phyloP scores from a whole-genome alignment of 2,888 invertebrate species.

The Ceraclea dissimilis region DNA sequence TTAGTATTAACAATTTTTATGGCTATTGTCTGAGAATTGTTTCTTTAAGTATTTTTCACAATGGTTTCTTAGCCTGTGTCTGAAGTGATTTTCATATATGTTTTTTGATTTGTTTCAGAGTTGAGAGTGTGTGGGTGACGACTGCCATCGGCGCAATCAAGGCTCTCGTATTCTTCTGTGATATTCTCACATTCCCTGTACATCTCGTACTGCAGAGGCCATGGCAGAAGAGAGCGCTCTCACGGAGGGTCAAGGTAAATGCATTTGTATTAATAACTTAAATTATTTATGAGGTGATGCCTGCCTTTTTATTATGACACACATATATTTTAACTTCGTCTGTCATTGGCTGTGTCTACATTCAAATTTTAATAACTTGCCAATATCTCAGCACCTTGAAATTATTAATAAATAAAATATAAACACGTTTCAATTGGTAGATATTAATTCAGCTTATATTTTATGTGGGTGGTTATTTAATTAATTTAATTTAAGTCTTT shows the following conservation, averaged over 20 bases:
- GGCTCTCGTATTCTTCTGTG: slow-evolving; percentile 77
- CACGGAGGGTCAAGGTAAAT: slow-evolving; percentile 67
- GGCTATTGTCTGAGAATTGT: too few species aligned
- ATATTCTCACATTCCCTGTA: slow-evolving; percentile 84
- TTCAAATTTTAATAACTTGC: too few species aligned
- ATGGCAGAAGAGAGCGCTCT: slow-evolving; percentile 73
- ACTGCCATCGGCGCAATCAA: slow-evolving; percentile 70
- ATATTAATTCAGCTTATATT: too few species aligned
- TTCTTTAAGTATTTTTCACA: background rate
- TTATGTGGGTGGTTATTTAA: too few species aligned
- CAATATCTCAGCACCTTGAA: too few species aligned
- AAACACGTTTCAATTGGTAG: too few species aligned
- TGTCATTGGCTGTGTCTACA: too few species aligned
- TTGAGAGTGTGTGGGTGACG: slow-evolving; percentile 60
- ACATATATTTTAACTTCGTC: too few species aligned
- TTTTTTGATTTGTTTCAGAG: slow-evolving; percentile 39
- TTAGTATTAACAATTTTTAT: too few species aligned
- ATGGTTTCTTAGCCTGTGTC: background rate
- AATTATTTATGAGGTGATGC: slow-evolving; percentile 3
- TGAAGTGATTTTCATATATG: too few species aligned
- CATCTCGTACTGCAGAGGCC: slow-evolving; percentile 82
- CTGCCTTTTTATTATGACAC: slow-evolving; percentile 22
- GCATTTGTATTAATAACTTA: background rate
- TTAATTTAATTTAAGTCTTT: too few species aligned
- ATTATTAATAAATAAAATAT: too few species aligned